Evolutionary conservation across 1,140 invertebrate genomes (phyloP).

Genomic region (Brachionus koreanus): DNA sequence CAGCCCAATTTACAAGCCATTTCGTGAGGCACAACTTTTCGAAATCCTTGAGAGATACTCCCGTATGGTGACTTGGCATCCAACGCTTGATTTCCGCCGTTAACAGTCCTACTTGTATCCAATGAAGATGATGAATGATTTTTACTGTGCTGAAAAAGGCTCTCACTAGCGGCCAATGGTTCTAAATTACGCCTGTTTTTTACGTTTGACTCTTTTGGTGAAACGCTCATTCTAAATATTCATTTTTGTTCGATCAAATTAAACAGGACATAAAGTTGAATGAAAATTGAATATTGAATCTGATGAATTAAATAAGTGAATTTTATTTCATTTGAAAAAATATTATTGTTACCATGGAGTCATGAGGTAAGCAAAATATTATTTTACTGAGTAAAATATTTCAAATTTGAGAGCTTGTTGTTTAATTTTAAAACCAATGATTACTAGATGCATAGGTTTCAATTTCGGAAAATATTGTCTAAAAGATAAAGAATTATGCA

Average conservation of each 20-base stretch:
- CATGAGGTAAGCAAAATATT: neutral
- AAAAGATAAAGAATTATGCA: too few species aligned
- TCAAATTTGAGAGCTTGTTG: neutral
- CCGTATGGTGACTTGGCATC: slow-evolving; percentile 32
- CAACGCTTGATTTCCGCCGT: neutral
- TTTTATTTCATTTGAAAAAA: neutral
- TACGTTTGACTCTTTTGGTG: neutral
- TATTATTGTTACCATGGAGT: neutral
- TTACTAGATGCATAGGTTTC: too few species aligned
- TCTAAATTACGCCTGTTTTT: neutral
- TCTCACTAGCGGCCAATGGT: neutral
- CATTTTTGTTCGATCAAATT: neutral
- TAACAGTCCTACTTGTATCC: neutral
- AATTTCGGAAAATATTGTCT: too few species aligned
- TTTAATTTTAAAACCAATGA: neutral
- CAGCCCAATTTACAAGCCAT: slow-evolving; percentile 57
- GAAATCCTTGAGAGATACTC: neutral
- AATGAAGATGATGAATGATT: slow-evolving; percentile 2
- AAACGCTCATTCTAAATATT: neutral
- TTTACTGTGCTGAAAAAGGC: neutral
- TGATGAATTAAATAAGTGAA: neutral
- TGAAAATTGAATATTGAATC: neutral
- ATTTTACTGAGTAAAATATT: neutral
- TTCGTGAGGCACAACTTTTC: slow-evolving; percentile 20
- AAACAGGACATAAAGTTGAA: neutral